Base-by-base conservation (phyloP, 2,113 vertebrate species). In the Larimichthys polyactis region DNA sequence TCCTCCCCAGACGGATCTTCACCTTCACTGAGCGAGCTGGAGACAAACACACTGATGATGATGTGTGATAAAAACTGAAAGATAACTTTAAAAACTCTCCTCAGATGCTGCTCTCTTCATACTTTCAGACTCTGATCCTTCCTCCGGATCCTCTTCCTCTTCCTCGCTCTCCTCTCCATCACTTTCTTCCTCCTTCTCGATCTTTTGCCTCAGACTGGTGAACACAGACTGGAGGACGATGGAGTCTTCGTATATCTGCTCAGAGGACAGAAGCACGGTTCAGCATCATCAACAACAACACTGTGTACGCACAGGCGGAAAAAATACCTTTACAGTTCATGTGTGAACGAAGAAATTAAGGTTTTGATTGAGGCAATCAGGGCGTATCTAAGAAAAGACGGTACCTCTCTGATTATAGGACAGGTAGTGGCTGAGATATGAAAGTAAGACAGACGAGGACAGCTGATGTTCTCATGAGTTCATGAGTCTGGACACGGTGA, bases 151-250 rank as follows among this genome's bases (percentile, higher is more conserved):
- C 20, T 98, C 96, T 29, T 98, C 97, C 17, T 97, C 97, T 58
- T 97, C 96, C 52, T 97, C 97, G 0, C 96, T 97, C 52, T 97
- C 96, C 32, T 97, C 97, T 7, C 97, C 97, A 0, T 98, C 97
- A 0, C 96, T 97, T 46, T 97, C 97, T n/a, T 97, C 97, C 83
- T 98, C 97, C 71, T 97, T 98, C 87, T 98, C 97, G 0, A 97
- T 96, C 83, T 98, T 98, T 90, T 98, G 97, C 81, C 97, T 90
- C 66, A 98, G 94, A 2, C 97, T 98, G 88, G 97, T 97, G 88
- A 98, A 98, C 22, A 98, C 97, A 0, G 97, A 98, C 93, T 98
- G 97, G 0, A 98, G 94, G 49, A 98, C 97, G 0, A 98, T 98
- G 77, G 97, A 98, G 83, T 98, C 97, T 82, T 98, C 97, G 0